Base-by-base conservation (phyloP, 2,888 invertebrate species). In the Neoitamus cyanurus region DNA sequence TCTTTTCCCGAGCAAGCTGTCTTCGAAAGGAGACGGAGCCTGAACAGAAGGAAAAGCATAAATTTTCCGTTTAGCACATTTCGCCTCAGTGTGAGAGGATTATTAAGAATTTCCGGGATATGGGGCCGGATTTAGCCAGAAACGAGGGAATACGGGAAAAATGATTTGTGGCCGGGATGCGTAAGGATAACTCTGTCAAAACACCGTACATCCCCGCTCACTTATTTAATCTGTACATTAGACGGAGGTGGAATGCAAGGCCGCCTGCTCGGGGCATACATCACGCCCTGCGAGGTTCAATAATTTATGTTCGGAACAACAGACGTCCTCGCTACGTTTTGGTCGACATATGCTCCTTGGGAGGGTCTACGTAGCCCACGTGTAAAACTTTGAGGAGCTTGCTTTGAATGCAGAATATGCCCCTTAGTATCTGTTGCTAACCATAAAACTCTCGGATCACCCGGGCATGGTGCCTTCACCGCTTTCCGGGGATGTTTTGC, bases 41-140 rank as follows among this genome's bases (percentile, higher is more conserved):
- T 83, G 69, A 30, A 72, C 83, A 72, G 68, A 84, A 77, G 68
- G 46, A 75, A 58, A 34, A 75, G 83, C 83, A 84, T 84, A 84
- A 84, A 84, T 84, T 84, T 84, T 83, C 83, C 77, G 77, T 84
- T 84, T 84, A 68, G 37, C 84, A 84, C 77, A 58, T 36, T n/a
- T 68, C 69, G 68, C 77, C 75, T 82, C 30, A 82, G 82, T 82
- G 69, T 84, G 58, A 68, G 75, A 58, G 75, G 84, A 84, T 84
- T 84, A 84, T 75, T 84, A 84, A 75, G 84, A 75, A 84, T 84
- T 77, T 75, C 34, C 25, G 36, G 82, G 68, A 82, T 37, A 25
- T 25, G 36, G 58, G 68, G 30, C n/a, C 9, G 82, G 69, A 82
- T 82, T 82, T 82, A 82, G 36, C 58, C 48, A 6, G 5, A 58